Base-by-base conservation (phyloP, 2,888 invertebrate genomes). In the Plutella xylostella region DNA sequence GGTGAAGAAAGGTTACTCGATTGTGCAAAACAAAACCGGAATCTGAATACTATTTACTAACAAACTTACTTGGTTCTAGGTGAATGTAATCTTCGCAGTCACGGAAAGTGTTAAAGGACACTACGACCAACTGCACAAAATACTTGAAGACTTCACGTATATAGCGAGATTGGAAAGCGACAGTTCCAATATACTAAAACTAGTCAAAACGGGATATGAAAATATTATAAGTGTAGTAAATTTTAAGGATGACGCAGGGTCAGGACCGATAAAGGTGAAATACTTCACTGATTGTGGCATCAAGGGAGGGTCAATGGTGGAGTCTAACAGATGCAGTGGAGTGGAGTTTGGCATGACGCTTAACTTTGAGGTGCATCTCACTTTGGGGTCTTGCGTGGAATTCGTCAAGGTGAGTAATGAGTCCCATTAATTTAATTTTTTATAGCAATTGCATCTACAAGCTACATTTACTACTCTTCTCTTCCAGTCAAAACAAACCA, bases 11-110 rank as follows among this genome's bases (percentile, higher is more conserved):
- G 14, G n/a, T 33, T 33, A 2, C 14, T 33, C 1, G 6, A 33
- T 14, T 14, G 14, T 14, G 33, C 11, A 33, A 9, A 9, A 33
- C n/a, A 9, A 5, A 5, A 25, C 6, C 14, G 12, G 12, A 12
- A 33, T 33, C 6, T 33, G 14, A 14, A 33, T 14, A 14, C 6
- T 14, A 12, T 14, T 5, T n/a, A 19, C 18, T 18, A 11, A 35
- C 19, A 5, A 35, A 35, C 9, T 7, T 3, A 2, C 46, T 45
- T 45, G 39, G 48, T 78, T 83, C 54, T 59, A 88, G 86, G 89
- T 93, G 33, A 94, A 92, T 72, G 87, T 97, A 6, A 94, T 97
- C 57, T 94, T 96, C 68, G 95, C 95, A 0, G 93, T 94, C 0
- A 94, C 93, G 0, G 85, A 88, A 56, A 83, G 87, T 48, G 89